Conservation (phyloP, 1,140 invertebrate species). For the Diprion similis region DNA sequence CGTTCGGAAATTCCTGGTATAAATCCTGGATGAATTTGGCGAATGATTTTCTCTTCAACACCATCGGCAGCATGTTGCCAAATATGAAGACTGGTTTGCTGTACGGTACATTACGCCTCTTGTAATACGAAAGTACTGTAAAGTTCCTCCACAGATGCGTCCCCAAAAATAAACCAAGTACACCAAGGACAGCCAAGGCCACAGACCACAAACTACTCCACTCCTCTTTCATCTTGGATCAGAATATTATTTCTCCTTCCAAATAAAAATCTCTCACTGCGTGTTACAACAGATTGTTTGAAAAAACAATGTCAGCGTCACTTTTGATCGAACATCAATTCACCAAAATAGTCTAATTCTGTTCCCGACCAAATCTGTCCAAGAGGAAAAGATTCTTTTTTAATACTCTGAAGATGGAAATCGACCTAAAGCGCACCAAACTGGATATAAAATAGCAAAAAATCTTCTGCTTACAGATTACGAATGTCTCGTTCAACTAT, state of each 20-base stretch:
- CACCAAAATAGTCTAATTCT: too few species aligned
- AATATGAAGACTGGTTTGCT: conserved; percentile 29
- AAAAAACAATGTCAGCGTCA: too few species aligned
- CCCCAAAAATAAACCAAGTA: neutral
- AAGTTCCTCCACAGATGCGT: neutral
- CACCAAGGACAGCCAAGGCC: neutral
- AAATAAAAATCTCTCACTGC: too few species aligned
- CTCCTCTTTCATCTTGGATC: neutral
- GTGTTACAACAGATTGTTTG: too few species aligned
- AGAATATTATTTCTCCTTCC: neutral
- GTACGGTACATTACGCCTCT: neutral
- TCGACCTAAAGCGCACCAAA: too few species aligned
- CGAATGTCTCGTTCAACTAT: too few species aligned
- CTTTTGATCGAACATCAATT: too few species aligned
- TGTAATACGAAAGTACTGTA: neutral
- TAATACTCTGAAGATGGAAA: too few species aligned
- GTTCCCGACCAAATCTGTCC: too few species aligned
- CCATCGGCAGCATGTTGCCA: conserved; percentile 27
- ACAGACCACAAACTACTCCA: neutral
- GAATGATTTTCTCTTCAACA: conserved; percentile 27
- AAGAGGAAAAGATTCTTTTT: too few species aligned
- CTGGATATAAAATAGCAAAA: too few species aligned
- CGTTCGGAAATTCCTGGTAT: conserved; percentile 28
- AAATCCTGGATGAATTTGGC: conserved; percentile 17
- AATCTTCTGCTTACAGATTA: too few species aligned